Evolutionary conservation across 2,797 vertebrate genomes (phyloP).

Genomic region (Threskiornis aethiopicus): DNA sequence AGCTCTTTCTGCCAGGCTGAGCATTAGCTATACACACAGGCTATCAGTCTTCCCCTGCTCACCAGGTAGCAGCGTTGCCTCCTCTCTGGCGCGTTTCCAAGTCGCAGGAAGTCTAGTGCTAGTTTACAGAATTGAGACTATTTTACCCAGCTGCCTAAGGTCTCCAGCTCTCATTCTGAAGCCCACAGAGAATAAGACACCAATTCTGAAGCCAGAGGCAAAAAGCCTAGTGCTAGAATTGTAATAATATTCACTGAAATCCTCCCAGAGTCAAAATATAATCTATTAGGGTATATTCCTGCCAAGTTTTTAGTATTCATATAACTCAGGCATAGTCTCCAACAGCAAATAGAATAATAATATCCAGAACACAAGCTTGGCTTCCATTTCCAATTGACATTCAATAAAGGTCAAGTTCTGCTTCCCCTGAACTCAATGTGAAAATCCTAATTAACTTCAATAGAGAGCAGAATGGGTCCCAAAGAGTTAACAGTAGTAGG

Average conservation of each 20-base stretch:
- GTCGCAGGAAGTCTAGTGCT: background rate
- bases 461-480: background rate
- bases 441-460: constrained; percentile 24
- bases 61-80: background rate
- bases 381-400: background rate
- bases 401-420: background rate
- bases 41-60: background rate
- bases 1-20: background rate
- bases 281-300: background rate
- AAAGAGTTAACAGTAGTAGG: constrained; percentile 15
- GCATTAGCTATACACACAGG: background rate
- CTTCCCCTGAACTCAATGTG: background rate
- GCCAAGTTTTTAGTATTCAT: background rate
- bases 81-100: background rate
- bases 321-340: background rate
- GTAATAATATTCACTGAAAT: background rate
- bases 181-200: background rate
- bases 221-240: background rate
- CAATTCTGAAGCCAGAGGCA: background rate
- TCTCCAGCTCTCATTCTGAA: background rate
- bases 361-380: background rate
- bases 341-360: background rate
- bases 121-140: background rate
- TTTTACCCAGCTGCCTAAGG: background rate
- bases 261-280: background rate